These are phyloP conservation scores for Syrphus vitripennis DNA, from an alignment of 2,888 invertebrate species.

Conservation along the genomic window DNA sequence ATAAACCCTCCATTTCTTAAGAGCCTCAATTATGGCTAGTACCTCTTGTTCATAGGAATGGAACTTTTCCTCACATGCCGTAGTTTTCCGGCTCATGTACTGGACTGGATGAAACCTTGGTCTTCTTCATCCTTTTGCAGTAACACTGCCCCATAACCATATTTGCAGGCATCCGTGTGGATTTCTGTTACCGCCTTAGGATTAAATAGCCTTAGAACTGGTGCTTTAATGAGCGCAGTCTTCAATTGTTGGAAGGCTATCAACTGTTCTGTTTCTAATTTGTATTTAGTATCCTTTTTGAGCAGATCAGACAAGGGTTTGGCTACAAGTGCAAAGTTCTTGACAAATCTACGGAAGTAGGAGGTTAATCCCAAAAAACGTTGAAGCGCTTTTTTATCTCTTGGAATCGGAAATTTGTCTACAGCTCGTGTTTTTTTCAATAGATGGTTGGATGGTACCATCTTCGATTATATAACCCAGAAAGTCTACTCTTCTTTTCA, in stretches of 20 bases:
- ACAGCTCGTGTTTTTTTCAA: constrained; percentile 17
- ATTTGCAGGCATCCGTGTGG: constrained; percentile 31
- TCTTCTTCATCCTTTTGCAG: constrained; percentile 72
- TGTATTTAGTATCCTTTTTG: constrained; percentile 15
- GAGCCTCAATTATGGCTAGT: constrained; percentile 1
- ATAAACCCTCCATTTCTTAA: background rate
- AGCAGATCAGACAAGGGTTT: constrained; percentile 23
- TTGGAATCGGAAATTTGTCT: constrained; percentile 22
- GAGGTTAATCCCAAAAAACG: constrained; percentile 45
- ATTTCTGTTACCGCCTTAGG: constrained; percentile 10
- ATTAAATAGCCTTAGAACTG: constrained; percentile 8
- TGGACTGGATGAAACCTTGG: constrained; percentile 71
- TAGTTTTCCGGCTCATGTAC: constrained; percentile 71
- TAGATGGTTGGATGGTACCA: constrained; percentile 20
- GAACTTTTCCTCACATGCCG: constrained; percentile 66
- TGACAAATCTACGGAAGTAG: constrained; percentile 19
- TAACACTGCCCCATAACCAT: constrained; percentile 74
- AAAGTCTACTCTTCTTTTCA: constrained; percentile 1
- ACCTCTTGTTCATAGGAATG: constrained; percentile 2
- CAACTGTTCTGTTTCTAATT: background rate
- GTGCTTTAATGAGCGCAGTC: constrained; percentile 3
- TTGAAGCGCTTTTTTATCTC: constrained; percentile 27
- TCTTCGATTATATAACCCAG: constrained; percentile 26
- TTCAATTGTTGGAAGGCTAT: constrained; percentile 5
- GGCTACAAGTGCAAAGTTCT: background rate